These are phyloP conservation scores for Leptopilina syphax DNA, from an alignment of 2,888 invertebrate genomes.

Conservation along the genomic window DNA sequence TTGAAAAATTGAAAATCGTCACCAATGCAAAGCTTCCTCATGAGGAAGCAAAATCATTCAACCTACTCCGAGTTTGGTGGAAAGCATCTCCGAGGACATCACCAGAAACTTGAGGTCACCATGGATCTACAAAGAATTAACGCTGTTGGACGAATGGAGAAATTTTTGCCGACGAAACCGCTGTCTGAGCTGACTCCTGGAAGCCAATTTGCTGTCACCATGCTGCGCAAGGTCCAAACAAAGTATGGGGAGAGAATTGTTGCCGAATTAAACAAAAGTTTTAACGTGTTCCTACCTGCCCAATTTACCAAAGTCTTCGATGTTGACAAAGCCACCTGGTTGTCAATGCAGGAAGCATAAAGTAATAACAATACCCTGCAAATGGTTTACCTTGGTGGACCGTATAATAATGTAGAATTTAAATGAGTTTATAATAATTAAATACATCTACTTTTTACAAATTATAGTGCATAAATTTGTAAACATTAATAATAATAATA, in stretches of 20 bases:
- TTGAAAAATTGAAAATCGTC: too few relatives aligned
- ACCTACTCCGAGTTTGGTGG: neutral
- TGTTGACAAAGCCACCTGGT: neutral
- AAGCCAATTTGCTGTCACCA: neutral
- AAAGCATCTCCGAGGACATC: neutral
- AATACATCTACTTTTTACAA: too few relatives aligned
- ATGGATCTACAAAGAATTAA: neutral
- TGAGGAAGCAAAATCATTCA: too few relatives aligned
- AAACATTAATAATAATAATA: too few relatives aligned
- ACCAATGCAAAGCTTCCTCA: too few relatives aligned
- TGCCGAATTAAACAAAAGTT: neutral
- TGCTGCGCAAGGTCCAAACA: neutral
- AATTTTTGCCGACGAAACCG: neutral
- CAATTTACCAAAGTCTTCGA: neutral
- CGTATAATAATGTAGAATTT: neutral
- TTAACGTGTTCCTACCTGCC: neutral
- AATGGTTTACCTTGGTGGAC: neutral
- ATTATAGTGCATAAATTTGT: too few relatives aligned
- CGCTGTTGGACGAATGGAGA: neutral
- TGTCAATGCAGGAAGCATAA: neutral
- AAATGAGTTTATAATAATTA: neutral
- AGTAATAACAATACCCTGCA: neutral
- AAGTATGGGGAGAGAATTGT: slow-evolving; percentile 4
- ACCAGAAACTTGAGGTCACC: neutral
- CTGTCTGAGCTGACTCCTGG: neutral